Base-by-base conservation (phyloP, 2,797 vertebrate species). In the Antennarius maculatus region DNA sequence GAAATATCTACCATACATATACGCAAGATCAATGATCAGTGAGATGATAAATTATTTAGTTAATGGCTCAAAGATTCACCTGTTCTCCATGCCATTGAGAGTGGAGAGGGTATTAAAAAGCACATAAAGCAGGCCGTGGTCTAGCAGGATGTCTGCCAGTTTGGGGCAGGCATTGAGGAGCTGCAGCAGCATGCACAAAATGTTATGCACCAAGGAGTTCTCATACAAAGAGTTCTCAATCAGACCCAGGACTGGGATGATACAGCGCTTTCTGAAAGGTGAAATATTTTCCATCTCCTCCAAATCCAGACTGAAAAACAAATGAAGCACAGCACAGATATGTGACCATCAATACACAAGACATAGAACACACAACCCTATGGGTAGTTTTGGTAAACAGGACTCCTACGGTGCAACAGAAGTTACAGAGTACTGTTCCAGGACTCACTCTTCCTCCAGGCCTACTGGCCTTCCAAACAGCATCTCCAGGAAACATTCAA, bases 221-320 rank as follows among this genome's bases (percentile, higher is more conserved):
- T 99, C 96, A 57, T 95, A 97, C 23, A 99, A 89, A 8, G 95
- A 98, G 87, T 96, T 99, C 90, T 99, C 98, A 66, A 99, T 94
- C 8, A 99, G 94, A 52, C 97, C 98, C 89, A 99, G 86, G 45
- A 98, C 53, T 50, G 98, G 98, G 76, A 98, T 95, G 80, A 98
- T 91, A 58, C 95, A 97, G 90, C 98, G 97, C 85, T 94, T 97
- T 85, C 94, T 93, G 88, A 99, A 99, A 14, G 96, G 94, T 16
- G 93, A 95, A 66, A 95, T 92, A 54, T 86, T 94, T 87, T 96
- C 97, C 91, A 99, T 94, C 73, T 98, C 96, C 79, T 98, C 97
- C 69, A 95, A 87, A 77, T 99, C 95, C 90, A 97, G 93, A 69
- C 98, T 99, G 56, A 63, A 81, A 51, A 80, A 1, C 56, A 68